Conservation (phyloP, 2,797 vertebrate species). For the Sebastes aleutianus region DNA sequence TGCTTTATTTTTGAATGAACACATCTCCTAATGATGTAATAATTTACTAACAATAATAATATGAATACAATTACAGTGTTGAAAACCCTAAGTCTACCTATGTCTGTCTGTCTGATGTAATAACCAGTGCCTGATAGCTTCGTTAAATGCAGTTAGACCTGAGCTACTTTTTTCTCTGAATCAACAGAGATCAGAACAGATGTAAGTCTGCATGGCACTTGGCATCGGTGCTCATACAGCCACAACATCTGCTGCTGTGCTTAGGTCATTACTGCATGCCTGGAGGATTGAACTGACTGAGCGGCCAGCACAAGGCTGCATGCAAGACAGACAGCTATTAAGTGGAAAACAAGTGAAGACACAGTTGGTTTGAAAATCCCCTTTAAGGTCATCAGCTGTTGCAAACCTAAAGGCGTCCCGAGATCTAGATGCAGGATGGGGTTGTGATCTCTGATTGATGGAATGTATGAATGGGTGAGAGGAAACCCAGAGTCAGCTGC, state of each 20-base stretch:
- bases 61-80: neutral
- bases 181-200: conserved; percentile 70
- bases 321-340: conserved; percentile 26
- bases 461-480: conserved; percentile 23
- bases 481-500: conserved; percentile 18
- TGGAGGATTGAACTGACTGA: conserved; percentile 63
- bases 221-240: conserved; percentile 56
- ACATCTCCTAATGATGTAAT: neutral
- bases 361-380: conserved; percentile 31
- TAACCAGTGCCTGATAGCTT: neutral
- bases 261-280: conserved; percentile 58
- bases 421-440: neutral
- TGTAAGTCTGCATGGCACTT: conserved; percentile 56
- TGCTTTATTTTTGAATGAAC: neutral
- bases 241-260: conserved; percentile 71
- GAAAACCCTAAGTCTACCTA: neutral
- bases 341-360: conserved; percentile 20
- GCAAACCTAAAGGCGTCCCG: conserved; percentile 1
- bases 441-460: conserved; percentile 16
- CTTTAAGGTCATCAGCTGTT: conserved; percentile 18
- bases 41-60: neutral
- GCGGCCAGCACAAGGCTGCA: conserved; percentile 36
- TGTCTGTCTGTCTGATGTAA: neutral
- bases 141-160: conserved; percentile 1
- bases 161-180: conserved; percentile 44